A percentile compares a stretch with the other conserved stretches of the same genome.
Evolutionary conservation across 2,797 vertebrate genomes (phyloP).

Genomic region (Hydrocynus forskahlii): DNA sequence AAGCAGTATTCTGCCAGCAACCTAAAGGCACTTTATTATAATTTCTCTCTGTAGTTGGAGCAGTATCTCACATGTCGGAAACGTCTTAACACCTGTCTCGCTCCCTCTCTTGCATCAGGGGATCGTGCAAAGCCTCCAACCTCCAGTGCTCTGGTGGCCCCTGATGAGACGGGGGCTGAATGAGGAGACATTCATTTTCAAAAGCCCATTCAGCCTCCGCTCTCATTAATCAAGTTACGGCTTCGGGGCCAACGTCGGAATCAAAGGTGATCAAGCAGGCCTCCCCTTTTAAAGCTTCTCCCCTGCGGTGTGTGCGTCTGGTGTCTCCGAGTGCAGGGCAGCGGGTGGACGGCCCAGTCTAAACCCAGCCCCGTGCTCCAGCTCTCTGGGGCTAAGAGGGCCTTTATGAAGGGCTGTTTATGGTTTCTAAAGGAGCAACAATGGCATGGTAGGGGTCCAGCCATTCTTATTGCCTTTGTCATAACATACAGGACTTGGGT

Average conservation of each 20-base stretch:
- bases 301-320: slow-evolving; percentile 46
- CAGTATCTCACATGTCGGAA: slow-evolving; percentile 32
- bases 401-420: slow-evolving; percentile 48
- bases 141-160: slow-evolving; percentile 34
- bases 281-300: slow-evolving; percentile 28
- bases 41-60: slow-evolving; percentile 24
- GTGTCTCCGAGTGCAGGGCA: slow-evolving; percentile 40
- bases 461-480: slow-evolving; percentile 39
- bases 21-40: background rate
- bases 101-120: slow-evolving; percentile 14
- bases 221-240: slow-evolving; percentile 58
- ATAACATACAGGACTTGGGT: slow-evolving; percentile 22
- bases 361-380: slow-evolving; percentile 49
- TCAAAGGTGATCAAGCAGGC: slow-evolving; percentile 48
- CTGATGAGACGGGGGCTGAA: slow-evolving; percentile 45
- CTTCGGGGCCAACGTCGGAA: slow-evolving; percentile 39
- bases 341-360: slow-evolving; percentile 46
- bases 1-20: slow-evolving; percentile 1
- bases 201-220: slow-evolving; percentile 47
- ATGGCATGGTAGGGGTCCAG: slow-evolving; percentile 48
- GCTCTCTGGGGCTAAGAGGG: slow-evolving; percentile 42
- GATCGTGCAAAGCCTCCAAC: slow-evolving; percentile 13
- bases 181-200: slow-evolving; percentile 37
- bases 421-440: slow-evolving; percentile 47
- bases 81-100: slow-evolving; percentile 9